Conservation (phyloP, 2,888 invertebrate species). For the Athalia circularis region DNA sequence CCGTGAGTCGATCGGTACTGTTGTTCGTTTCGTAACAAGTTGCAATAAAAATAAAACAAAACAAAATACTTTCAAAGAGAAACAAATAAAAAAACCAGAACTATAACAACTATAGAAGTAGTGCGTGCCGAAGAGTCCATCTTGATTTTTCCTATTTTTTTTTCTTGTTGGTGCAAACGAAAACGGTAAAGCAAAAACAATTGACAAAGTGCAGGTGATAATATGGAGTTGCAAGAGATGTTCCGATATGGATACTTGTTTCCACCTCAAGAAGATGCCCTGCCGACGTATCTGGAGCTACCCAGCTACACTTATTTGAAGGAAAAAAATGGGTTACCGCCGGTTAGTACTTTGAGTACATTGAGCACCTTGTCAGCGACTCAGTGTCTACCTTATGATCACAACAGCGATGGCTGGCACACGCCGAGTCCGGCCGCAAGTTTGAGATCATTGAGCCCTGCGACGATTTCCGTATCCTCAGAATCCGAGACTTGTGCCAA, state of each 20-base stretch:
- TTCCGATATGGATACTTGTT: slow-evolving; percentile 72
- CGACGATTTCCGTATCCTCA: slow-evolving; percentile 63
- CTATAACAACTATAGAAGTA: too few relatives aligned
- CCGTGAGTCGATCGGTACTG: slow-evolving; percentile 56
- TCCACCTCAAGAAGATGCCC: slow-evolving; percentile 66
- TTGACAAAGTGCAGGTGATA: not conserved
- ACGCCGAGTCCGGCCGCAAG: slow-evolving; percentile 71
- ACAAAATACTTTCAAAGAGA: not conserved
- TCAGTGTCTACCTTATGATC: slow-evolving; percentile 60
- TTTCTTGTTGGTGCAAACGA: too few relatives aligned
- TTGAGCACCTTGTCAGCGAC: slow-evolving; percentile 53
- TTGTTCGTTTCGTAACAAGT: not conserved
- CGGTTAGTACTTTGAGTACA: slow-evolving; percentile 61
- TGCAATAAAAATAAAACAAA: not conserved
- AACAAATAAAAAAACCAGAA: not conserved
- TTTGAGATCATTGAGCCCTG: slow-evolving; percentile 68
- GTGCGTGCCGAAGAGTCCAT: too few relatives aligned
- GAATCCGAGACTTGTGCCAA: slow-evolving; percentile 58
- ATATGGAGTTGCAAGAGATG: slow-evolving; percentile 72
- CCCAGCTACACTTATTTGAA: slow-evolving; percentile 65
- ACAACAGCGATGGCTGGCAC: slow-evolving; percentile 72
- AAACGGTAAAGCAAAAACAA: not conserved
- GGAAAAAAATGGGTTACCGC: slow-evolving; percentile 64
- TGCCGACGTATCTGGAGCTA: slow-evolving; percentile 65
- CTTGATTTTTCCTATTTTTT: too few relatives aligned